These are phyloP conservation scores for Homalodisca vitripennis DNA, from an alignment of 1,140 invertebrate species.

Conservation along the genomic window DNA sequence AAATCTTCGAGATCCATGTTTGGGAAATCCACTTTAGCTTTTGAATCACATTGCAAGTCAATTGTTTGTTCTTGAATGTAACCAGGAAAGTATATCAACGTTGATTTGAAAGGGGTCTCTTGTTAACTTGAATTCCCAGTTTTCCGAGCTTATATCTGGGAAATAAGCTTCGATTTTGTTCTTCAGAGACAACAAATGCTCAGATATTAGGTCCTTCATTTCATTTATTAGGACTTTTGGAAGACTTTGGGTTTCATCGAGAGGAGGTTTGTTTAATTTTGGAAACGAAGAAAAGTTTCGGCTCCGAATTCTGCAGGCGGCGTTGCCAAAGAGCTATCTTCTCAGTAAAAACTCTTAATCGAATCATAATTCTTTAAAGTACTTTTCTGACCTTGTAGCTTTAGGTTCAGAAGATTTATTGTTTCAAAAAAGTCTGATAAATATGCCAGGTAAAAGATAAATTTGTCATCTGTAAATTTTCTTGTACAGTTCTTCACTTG, in stretches of 20 bases:
- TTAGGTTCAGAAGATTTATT: constrained; percentile 40
- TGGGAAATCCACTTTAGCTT: constrained; percentile 21
- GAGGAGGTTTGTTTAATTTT: constrained; percentile 30
- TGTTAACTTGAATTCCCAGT: constrained; percentile 27
- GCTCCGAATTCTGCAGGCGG: constrained; percentile 26
- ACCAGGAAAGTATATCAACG: constrained; percentile 17
- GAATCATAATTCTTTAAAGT: constrained; percentile 34
- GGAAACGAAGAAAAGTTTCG: constrained; percentile 26
- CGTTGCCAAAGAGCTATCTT: constrained; percentile 23
- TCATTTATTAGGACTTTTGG: constrained; percentile 4
- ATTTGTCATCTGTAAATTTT: constrained; percentile 23
- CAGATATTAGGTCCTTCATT: constrained; percentile 16
- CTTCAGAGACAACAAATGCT: constrained; percentile 18
- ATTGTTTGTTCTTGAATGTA: constrained; percentile 21
- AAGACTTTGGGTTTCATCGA: constrained; percentile 27
- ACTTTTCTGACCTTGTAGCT: constrained; percentile 40
- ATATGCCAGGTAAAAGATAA: constrained; percentile 21
- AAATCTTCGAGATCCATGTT: constrained; percentile 25
- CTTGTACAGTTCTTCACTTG: not conserved
- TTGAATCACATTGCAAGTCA: constrained; percentile 10
- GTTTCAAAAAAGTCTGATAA: constrained; percentile 29
- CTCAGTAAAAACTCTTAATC: constrained; percentile 20
- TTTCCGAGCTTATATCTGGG: constrained; percentile 28
- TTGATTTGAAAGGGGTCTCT: constrained; percentile 24
- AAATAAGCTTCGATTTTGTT: constrained; percentile 25